phyloP scores from a whole-genome alignment of 2,888 invertebrate species.

The Zaprionus lineosus region DNA sequence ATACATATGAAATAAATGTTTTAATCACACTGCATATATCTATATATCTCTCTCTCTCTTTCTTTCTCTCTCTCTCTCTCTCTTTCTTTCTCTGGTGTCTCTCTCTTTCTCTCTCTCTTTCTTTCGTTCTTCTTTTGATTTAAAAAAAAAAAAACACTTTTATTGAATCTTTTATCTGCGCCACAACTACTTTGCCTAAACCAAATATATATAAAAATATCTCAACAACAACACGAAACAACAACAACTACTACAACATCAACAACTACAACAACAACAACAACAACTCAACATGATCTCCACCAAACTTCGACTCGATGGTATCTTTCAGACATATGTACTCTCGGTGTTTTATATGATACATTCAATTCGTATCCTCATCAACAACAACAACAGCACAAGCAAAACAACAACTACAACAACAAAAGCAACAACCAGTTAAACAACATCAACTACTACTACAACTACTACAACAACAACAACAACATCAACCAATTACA shows the following conservation, averaged over 20 bases:
- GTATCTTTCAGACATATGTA: conserved; percentile 67
- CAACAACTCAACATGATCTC: conserved; percentile 51
- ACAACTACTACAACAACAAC: conserved; percentile 51
- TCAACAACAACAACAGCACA: conserved; percentile 45
- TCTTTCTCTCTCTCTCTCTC: conserved; percentile 49
- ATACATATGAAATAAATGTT: conserved; percentile 66
- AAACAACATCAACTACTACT: too few species aligned
- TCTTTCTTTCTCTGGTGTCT: conserved; percentile 70
- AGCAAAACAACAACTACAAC: conserved; percentile 52
- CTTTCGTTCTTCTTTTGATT: conserved; percentile 54
- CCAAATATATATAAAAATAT: conserved; percentile 47
- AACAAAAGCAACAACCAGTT: conserved; percentile 49
- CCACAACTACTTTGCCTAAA: conserved; percentile 70
- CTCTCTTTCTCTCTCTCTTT: conserved; percentile 56
- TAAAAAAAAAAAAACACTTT: conserved; percentile 59
- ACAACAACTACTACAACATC: conserved; percentile 50
- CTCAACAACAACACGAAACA: conserved; percentile 52
- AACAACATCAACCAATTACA: conserved; percentile 60
- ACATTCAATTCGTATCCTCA: conserved; percentile 48
- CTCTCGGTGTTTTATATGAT: conserved; percentile 70
- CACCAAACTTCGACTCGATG: conserved; percentile 66
- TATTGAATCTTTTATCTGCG: conserved; percentile 72
- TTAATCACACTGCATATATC: conserved; percentile 74
- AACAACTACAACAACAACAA: conserved; percentile 47
- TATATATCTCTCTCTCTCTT: conserved; percentile 21